Percentiles rank a stretch among this genome's conserved stretches.
These are phyloP conservation scores for Myrmecobius fasciatus DNA, from an alignment of 2,113 vertebrate genomes.

Conservation along the genomic window DNA sequence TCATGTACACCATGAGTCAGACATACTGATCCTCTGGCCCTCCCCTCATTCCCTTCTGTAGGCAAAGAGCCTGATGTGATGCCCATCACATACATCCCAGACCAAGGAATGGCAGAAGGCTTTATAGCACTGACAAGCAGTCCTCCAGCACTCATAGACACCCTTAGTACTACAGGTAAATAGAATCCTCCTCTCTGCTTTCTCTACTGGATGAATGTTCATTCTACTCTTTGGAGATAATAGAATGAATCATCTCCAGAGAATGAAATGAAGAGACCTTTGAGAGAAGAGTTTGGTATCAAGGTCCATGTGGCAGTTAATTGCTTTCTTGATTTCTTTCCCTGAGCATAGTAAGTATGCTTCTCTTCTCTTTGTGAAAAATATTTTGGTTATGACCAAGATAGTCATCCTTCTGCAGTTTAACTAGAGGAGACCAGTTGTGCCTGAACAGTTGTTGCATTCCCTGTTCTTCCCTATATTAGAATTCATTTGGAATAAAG, in stretches of 20 bases:
- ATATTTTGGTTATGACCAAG: neutral
- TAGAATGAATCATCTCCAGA: neutral
- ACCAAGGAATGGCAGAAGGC: neutral
- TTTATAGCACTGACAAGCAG: neutral
- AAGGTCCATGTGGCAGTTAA: neutral
- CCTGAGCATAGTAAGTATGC: neutral
- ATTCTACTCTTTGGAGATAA: neutral
- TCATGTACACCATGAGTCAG: neutral
- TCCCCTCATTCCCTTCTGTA: neutral
- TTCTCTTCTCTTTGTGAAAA: neutral
- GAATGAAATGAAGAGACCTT: neutral
- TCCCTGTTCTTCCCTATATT: neutral
- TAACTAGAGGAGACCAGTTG: neutral
- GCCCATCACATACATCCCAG: neutral
- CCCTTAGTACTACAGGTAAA: neutral
- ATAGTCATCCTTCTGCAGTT: no score
- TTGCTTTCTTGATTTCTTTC: neutral
- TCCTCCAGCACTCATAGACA: neutral
- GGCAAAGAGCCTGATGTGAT: neutral
- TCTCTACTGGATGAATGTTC: neutral
- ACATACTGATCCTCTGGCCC: no score
- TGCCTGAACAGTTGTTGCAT: neutral
- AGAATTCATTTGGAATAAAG: neutral
- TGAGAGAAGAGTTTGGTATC: neutral
- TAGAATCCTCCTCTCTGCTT: neutral